Evolutionary conservation across 2,888 invertebrate species (phyloP).

Genomic region (Selenia dentaria): DNA sequence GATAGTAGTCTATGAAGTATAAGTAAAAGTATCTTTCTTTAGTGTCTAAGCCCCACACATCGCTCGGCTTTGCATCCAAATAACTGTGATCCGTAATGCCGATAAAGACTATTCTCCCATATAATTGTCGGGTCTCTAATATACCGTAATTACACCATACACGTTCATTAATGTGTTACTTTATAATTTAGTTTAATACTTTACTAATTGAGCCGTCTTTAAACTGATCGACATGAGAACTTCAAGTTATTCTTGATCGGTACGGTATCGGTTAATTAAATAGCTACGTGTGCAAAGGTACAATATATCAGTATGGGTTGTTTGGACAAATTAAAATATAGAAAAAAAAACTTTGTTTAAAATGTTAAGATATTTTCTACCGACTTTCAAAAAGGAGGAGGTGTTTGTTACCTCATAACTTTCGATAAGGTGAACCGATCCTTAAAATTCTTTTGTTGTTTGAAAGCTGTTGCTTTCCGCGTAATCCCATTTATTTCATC

Average conservation of each 20-base stretch:
- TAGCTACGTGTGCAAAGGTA: not conserved
- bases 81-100: constrained; percentile 17
- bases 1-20: too few species aligned
- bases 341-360: too few species aligned
- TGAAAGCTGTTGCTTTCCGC: too few species aligned
- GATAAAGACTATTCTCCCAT: constrained; percentile 13
- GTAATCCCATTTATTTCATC: too few species aligned
- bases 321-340: too few species aligned
- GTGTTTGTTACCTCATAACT: too few species aligned
- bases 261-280: constrained; percentile 17
- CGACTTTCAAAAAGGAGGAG: too few species aligned
- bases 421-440: too few species aligned
- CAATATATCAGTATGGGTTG: constrained; percentile 4
- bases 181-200: constrained; percentile 51
- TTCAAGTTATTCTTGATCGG: constrained; percentile 2
- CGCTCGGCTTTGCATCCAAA: constrained; percentile 16
- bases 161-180: constrained; percentile 51
- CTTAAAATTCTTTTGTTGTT: too few species aligned
- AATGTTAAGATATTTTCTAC: too few species aligned
- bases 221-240: constrained; percentile 50
- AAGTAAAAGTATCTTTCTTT: too few species aligned
- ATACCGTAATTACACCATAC: constrained; percentile 49
- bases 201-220: constrained; percentile 48
- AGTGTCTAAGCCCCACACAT: too few species aligned
- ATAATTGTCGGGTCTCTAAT: constrained; percentile 35